phyloP scores from a whole-genome alignment of 2,888 invertebrate species.

The Hirudinaria manillensis region DNA sequence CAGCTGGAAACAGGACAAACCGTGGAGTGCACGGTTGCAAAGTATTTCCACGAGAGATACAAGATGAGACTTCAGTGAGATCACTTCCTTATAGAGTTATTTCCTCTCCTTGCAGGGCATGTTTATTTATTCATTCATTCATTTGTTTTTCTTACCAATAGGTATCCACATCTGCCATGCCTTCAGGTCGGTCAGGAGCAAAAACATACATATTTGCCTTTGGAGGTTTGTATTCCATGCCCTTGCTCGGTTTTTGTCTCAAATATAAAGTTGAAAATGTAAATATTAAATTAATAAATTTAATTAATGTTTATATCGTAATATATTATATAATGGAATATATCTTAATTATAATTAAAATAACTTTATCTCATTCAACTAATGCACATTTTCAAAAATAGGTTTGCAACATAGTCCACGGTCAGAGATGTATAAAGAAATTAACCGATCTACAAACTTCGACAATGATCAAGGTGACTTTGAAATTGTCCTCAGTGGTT shows the following conservation, averaged over 20 bases:
- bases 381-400: constrained; percentile 42
- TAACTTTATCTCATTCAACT: too few relatives aligned
- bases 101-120: background rate
- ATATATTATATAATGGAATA: too few relatives aligned
- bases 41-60: constrained; percentile 98
- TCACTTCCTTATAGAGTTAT: background rate
- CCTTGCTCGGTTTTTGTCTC: background rate
- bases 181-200: constrained; percentile 99
- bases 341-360: too few relatives aligned
- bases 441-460: constrained; percentile 99
- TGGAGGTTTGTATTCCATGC: constrained; percentile 79
- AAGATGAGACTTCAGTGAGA: constrained; percentile 88
- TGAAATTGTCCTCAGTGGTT: background rate
- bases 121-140: background rate
- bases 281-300: too few relatives aligned
- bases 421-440: constrained; percentile 98
- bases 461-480: constrained; percentile 85
- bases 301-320: too few relatives aligned
- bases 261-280: background rate
- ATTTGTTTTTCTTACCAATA: constrained; percentile 31
- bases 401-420: constrained; percentile 98
- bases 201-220: constrained; percentile 98
- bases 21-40: constrained; percentile 98
- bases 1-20: constrained; percentile 98
- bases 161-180: constrained; percentile 78